phyloP scores from a whole-genome alignment of 1,140 invertebrate genomes.

The Zaprionus africanus region DNA sequence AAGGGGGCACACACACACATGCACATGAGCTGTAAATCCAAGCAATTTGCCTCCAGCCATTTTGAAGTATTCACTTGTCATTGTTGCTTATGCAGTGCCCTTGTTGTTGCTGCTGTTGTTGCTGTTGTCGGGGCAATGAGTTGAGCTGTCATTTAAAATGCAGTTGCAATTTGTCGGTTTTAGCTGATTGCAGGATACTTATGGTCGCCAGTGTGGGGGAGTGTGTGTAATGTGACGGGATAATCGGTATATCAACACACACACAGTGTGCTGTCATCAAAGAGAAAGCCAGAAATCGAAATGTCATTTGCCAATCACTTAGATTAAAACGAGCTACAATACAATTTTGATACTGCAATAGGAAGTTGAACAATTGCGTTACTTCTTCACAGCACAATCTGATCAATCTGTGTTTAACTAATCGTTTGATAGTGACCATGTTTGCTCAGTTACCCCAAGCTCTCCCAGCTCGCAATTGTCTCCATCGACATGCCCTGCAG shows the following conservation, averaged over 20 bases:
- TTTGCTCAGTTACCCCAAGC: neutral
- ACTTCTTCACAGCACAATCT: no score
- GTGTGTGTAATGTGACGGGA: constrained; percentile 15
- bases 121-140: constrained; percentile 8
- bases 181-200: constrained; percentile 27
- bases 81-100: constrained; percentile 4
- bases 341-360: no score
- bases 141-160: constrained; percentile 48
- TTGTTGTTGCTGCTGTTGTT: constrained; percentile 35
- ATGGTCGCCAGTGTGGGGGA: neutral
- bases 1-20: neutral
- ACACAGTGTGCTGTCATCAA: constrained; percentile 1
- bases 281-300: constrained; percentile 9
- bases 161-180: constrained; percentile 45
- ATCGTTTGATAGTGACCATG: neutral
- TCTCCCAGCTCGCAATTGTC: neutral
- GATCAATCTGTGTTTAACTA: no score
- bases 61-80: constrained; percentile 22
- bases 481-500: neutral
- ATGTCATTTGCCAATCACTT: neutral
- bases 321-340: neutral
- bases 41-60: constrained; percentile 58
- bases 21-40: constrained; percentile 47
- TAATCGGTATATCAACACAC: constrained; percentile 25
- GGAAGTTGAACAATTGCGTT: no score